Base-by-base conservation (phyloP, 2,113 vertebrate genomes). In the Platichthys stellatus region DNA sequence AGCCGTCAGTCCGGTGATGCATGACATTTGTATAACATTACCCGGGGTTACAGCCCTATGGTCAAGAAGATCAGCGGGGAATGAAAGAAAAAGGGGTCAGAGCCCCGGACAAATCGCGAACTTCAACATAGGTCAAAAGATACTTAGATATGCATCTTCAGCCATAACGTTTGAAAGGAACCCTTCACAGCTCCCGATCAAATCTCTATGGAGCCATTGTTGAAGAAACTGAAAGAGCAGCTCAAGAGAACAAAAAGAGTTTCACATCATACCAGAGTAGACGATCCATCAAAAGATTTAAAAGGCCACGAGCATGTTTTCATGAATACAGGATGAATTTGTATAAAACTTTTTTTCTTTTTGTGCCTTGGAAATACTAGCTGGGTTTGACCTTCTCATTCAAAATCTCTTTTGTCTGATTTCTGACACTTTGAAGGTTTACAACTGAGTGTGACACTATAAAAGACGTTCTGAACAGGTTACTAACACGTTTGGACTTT, bases 21-120 rank as follows among this genome's bases (percentile, higher is more conserved):
- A 82, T 86, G 74, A 69, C 86, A 80, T 93, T 92, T 91, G 84
- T 88, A 86, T 87, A 91, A 88, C 83, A 86, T 88, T 92, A 90
- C 78, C 12, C 12, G 54, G 83, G 86, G 83, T 84, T 82, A 67
- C 17, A 23, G 67, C 84, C 86, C 72, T 2, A 53, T 60, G 65
- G 89, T 84, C 90, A 74, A 71, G 69, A 75, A 43, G 67, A 63
- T 45, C 65, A 15, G 17, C n/a, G 49, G 1, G 2, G 40, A 64
- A 79, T 84, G 81, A 89, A 86, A 90, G 84, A 78, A 54, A 71
- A 58, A 23, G 18, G 58, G 81, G 71, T 86, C 84, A 79, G 59
- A 70, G 57, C 69, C 67, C 21, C 12, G 83, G 78, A 84, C 84
- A 76, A 82, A 81, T 88, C 82, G 85, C 89, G 82, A 92, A 90